Percentiles rank a stretch among this genome's conserved stretches.
Conservation (phyloP, 1,140 invertebrate species). For the Diprion similis region DNA sequence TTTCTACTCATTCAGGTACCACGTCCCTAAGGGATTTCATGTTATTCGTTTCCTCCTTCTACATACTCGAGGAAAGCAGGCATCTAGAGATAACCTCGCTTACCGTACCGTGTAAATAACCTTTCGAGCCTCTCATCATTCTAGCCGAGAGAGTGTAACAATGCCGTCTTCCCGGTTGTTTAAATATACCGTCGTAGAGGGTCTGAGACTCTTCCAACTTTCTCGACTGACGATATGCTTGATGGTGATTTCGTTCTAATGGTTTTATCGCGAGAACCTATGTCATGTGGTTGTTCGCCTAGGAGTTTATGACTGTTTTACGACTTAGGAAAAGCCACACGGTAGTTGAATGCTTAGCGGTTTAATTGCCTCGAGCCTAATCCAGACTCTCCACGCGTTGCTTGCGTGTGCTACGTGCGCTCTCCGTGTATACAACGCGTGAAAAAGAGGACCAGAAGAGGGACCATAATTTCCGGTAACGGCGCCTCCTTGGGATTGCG, state of each 20-base stretch:
- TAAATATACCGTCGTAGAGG: background rate
- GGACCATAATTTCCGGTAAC: constrained; percentile 39
- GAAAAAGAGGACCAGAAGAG: constrained; percentile 6
- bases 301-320: background rate
- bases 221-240: background rate
- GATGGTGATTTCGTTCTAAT: background rate
- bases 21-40: too few relatives aligned
- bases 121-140: background rate
- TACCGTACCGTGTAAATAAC: background rate
- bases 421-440: background rate
- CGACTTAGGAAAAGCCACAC: background rate
- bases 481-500: constrained; percentile 33
- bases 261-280: background rate
- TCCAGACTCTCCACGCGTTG: too few relatives aligned
- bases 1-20: constrained; percentile 4
- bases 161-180: background rate
- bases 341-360: background rate
- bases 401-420: background rate
- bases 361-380: constrained; percentile 21
- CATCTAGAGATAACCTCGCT: background rate
- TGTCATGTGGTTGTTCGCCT: background rate
- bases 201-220: too few relatives aligned
- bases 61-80: background rate
- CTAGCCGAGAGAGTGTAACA: background rate
- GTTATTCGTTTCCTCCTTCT: background rate